Evolutionary conservation across 1,140 invertebrate species (phyloP), one percentile per base, ranked within the genome.

Genomic region (Drosophila ambigua): DNA sequence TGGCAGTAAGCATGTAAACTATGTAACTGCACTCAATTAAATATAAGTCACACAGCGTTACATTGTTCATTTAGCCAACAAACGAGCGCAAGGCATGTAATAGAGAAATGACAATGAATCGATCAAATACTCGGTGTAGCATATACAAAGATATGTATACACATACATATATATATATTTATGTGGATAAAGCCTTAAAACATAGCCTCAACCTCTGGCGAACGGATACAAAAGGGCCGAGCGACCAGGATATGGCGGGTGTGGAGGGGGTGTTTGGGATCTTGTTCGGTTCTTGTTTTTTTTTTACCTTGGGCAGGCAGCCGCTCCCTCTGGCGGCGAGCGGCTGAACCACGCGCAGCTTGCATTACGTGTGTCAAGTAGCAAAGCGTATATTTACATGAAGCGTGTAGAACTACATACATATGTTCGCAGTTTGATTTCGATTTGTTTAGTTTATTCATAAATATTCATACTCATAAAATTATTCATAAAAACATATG

Each of bases 1-100:
- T 91, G 90, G 77, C 90, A 91, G 77, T 87, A 81, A 84, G 87
- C 83, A 80, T 91, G 77, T 89, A 91, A 90, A 77, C 83, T 88
- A 88, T 90, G 75, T 80, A 91, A 91, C 90, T 91, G 84, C 72
- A 53, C 72, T 63, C 71, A 68, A 58, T 52, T 77, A 58, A 60
- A 62, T 49, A 73, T 66, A 53, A 16, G 43, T 59, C 69, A 66
- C 72, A 77, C 49, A 13, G 13, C 35, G 4, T 59, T 60, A 74
- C 45, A 76, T 48, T 64, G 45, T 71, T 46, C 48, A 28, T 72
- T 67, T 84, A 83, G 79, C 83, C 74, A 81, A 72, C 63, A 82
- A 79, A 63, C 46, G 74, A 72, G 83, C 55, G 76, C 65, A 85
- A 85, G 77, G 69, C 82, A 81, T 82, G 78, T 65, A 83, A 83